These are phyloP conservation scores for Zaprionus taronus DNA, from an alignment of 1,140 invertebrate species.

Conservation along the genomic window DNA sequence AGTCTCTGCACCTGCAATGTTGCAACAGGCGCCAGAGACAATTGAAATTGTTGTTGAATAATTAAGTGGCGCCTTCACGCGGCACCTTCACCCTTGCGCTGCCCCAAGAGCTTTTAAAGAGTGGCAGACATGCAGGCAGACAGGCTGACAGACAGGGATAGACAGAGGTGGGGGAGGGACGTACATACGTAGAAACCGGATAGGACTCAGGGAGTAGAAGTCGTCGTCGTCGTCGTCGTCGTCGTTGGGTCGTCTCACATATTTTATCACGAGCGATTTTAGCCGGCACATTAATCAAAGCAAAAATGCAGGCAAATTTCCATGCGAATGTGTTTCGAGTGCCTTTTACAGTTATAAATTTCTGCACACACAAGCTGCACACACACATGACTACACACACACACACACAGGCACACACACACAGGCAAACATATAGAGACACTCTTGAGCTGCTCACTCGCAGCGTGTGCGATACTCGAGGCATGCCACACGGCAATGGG, in stretches of 20 bases:
- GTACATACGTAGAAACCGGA: background rate
- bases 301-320: conserved; percentile 71
- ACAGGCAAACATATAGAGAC: conserved; percentile 19
- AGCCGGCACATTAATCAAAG: conserved; percentile 76
- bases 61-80: conserved; percentile 42
- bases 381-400: background rate
- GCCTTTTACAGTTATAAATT: conserved; percentile 79
- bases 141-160: background rate
- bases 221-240: background rate
- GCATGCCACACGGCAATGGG: conserved; percentile 72
- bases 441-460: conserved; percentile 35
- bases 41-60: conserved; percentile 40
- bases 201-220: background rate
- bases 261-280: conserved; percentile 76
- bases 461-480: conserved; percentile 32
- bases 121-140: conserved; percentile 17
- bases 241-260: conserved; percentile 45
- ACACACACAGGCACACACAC: conserved; percentile 11
- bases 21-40: conserved; percentile 28
- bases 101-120: conserved; percentile 12
- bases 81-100: background rate
- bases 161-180: background rate
- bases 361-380: conserved; percentile 45
- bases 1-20: conserved; percentile 6
- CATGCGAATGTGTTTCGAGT: conserved; percentile 77